These are phyloP conservation scores for Neuroterus valhalla DNA, from an alignment of 1,140 invertebrate species.

Conservation along the genomic window DNA sequence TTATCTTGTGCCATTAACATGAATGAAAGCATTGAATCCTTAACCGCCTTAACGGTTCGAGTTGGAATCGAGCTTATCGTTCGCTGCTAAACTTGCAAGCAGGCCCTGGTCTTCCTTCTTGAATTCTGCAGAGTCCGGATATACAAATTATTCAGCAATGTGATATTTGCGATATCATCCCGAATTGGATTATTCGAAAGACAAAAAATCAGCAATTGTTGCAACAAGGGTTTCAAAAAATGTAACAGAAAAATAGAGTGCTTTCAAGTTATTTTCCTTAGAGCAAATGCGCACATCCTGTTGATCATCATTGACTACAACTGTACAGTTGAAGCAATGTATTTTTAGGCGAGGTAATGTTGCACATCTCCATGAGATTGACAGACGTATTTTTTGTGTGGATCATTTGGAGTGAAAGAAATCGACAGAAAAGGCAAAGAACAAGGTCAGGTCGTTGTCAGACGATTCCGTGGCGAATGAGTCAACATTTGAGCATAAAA, in stretches of 20 bases:
- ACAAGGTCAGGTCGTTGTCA: conserved; percentile 49
- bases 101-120: conserved; percentile 10
- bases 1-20: conserved; percentile 39
- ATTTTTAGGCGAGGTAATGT: neutral
- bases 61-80: conserved; percentile 14
- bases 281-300: too few relatives aligned
- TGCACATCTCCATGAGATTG: neutral
- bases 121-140: conserved; percentile 20
- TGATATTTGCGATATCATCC: conserved; percentile 1
- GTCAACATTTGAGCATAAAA: conserved; percentile 57
- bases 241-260: too few relatives aligned
- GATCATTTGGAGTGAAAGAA: conserved; percentile 3
- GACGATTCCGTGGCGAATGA: conserved; percentile 62
- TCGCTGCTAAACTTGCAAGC: neutral
- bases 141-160: conserved; percentile 25
- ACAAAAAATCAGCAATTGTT: too few relatives aligned
- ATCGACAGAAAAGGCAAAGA: neutral
- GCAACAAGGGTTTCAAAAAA: too few relatives aligned
- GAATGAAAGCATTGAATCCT: conserved; percentile 43
- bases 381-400: neutral
- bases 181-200: neutral
- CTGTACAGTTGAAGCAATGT: neutral
- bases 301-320: too few relatives aligned
- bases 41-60: conserved; percentile 25
- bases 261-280: too few relatives aligned